phyloP scores from a whole-genome alignment of 1,140 invertebrate genomes.

The Drosophila biarmipes region DNA sequence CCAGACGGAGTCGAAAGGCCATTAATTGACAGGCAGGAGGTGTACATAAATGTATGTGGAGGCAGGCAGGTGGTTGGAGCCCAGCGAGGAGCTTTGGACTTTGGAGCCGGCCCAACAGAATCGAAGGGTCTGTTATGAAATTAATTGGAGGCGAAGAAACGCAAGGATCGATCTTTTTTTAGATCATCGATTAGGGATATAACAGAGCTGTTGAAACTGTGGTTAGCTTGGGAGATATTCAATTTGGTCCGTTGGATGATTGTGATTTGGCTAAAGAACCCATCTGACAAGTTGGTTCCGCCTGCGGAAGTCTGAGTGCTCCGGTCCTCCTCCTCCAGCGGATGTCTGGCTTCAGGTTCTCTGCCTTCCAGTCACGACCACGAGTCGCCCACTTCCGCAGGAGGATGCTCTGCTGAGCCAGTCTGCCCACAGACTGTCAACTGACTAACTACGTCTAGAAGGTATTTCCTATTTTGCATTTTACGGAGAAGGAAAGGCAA shows the following conservation, averaged over 20 bases:
- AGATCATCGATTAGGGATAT: slow-evolving; percentile 27
- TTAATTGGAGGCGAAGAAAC: slow-evolving; percentile 30
- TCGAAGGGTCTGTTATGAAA: slow-evolving; percentile 26
- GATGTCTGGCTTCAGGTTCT: slow-evolving; percentile 12
- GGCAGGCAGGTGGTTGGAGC: slow-evolving; percentile 34
- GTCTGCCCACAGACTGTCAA: slow-evolving; percentile 57
- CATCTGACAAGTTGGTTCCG: slow-evolving; percentile 17
- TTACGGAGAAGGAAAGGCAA: background rate
- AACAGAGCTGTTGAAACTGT: slow-evolving; percentile 39
- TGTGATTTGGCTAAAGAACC: slow-evolving; percentile 19
- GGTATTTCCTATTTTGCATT: background rate
- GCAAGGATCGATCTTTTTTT: slow-evolving; percentile 15
- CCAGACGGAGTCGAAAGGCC: slow-evolving; percentile 25
- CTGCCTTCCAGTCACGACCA: slow-evolving; percentile 24
- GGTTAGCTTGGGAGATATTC: slow-evolving; percentile 9
- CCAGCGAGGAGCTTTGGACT: slow-evolving; percentile 34
- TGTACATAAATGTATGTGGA: slow-evolving; percentile 19
- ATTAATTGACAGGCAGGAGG: slow-evolving; percentile 64
- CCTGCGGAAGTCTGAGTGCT: slow-evolving; percentile 27
- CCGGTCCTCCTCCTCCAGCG: slow-evolving; percentile 17
- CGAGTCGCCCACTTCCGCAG: slow-evolving; percentile 70
- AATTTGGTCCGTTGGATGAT: slow-evolving; percentile 34
- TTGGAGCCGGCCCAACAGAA: slow-evolving; percentile 18
- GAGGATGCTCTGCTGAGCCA: slow-evolving; percentile 32
- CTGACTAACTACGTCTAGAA: slow-evolving; percentile 4